A percentile compares a stretch with the other conserved stretches of the same genome.
Conservation (phyloP, 2,888 invertebrate genomes). For the Andricus quercusramuli region DNA sequence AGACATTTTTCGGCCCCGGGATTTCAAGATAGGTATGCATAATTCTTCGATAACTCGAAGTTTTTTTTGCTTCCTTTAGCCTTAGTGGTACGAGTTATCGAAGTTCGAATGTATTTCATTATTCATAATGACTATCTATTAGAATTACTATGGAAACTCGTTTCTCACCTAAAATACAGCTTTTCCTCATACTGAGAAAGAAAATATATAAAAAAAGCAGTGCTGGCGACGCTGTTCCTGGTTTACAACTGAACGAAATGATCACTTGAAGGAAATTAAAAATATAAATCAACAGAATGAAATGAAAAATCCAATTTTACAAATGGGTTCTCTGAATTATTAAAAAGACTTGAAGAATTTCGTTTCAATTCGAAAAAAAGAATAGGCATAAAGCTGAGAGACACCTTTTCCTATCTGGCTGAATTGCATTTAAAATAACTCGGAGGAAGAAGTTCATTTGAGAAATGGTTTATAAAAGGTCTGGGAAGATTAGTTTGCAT, state of each 20-base stretch:
- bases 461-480: background rate
- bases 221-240: background rate
- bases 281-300: background rate
- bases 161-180: background rate
- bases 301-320: background rate
- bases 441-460: background rate
- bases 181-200: background rate
- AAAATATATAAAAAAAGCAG: background rate
- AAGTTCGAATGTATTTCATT: too few relatives aligned
- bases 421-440: slow-evolving; percentile 15
- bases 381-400: slow-evolving; percentile 8
- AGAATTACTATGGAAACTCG: background rate
- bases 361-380: background rate
- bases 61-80: too few relatives aligned
- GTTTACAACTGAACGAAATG: background rate
- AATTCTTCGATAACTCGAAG: too few relatives aligned
- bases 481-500: background rate
- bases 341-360: background rate
- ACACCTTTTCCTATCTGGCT: background rate
- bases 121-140: background rate
- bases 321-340: background rate
- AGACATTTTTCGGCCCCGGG: too few relatives aligned
- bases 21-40: too few relatives aligned
- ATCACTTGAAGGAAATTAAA: background rate
- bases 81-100: too few relatives aligned